Evolutionary conservation across 2,113 vertebrate genomes (phyloP), one percentile per base, ranked within the genome.

Genomic region (Podocnemis expansa): DNA sequence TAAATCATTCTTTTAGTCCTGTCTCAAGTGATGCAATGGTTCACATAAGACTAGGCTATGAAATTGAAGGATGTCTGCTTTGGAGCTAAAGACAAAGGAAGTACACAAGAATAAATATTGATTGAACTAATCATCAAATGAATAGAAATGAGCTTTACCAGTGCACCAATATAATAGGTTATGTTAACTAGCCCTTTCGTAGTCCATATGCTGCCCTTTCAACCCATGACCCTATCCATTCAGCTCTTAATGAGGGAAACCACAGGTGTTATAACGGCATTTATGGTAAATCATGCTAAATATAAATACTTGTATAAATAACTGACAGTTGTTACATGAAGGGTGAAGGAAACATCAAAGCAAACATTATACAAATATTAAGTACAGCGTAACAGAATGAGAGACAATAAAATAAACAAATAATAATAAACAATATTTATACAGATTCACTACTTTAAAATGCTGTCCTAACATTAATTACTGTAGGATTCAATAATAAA

Each of bases 131-230:
- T 98, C 82, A 97, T 97, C 82, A 96, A 90, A 95, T 98, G 96
- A 98, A 98, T 97, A 97, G 95, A 97, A 98, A 98, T 96, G 95
- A 98, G 93, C 93, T 97, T 97, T 97, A 97, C 97, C 96, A 97
- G 96, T 98, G 93, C 97, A 97, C 89, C 88, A 97, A 94, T 97
- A 96, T 95, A 97, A 97, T 96, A 95, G 93, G 87, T 96, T 97
- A 87, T 94, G 93, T 98, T 98, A 97, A 97, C 96, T 96, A 97
- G 88, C 88, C 88, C 92, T 98, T 98, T 97, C 80, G 55, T 95
- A 93, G 91, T 31, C 51, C 97, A 96, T 98, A 98, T 96, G 93
- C 96, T 97, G 95, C 95, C 94, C 97, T 98, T 98, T 98, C 97
- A 96, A 97, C 97, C 92, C 87, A 27, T 78, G 49, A 97, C 97